Percentiles rank a stretch among this genome's conserved stretches.
Evolutionary conservation across 2,113 vertebrate species (phyloP).

Genomic region (Microcebus lehilahytsara): DNA sequence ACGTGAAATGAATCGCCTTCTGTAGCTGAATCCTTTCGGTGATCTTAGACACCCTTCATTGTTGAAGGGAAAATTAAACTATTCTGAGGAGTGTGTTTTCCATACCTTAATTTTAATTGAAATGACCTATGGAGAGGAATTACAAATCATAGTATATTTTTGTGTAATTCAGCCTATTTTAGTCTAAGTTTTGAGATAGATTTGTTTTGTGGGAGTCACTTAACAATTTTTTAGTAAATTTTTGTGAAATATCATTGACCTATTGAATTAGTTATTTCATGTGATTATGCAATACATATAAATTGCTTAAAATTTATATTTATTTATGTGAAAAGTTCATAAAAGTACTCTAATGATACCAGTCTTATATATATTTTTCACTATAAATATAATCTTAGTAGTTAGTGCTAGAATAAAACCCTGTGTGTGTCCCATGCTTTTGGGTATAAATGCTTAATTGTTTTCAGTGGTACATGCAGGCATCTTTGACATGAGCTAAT

Average conservation of each 20-base stretch:
- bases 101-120: background rate
- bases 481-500: conserved; percentile 47
- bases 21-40: background rate
- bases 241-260: background rate
- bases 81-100: background rate
- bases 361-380: background rate
- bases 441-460: conserved; percentile 10
- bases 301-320: background rate
- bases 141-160: background rate
- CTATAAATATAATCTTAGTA: background rate
- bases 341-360: background rate
- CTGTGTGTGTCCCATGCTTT: background rate
- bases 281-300: background rate
- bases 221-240: background rate
- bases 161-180: background rate
- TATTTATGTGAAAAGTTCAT: background rate
- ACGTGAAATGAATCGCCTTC: conserved; percentile 31
- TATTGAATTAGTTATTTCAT: conserved; percentile 20
- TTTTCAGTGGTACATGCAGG: conserved; percentile 48
- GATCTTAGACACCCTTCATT: conserved; percentile 8
- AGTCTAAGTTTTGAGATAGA: background rate
- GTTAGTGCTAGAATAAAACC: conserved; percentile 5
- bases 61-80: conserved; percentile 60
- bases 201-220: background rate
- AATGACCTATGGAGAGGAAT: background rate